Evolutionary conservation across 2,888 invertebrate genomes (phyloP).

Genomic region (Pyralis farinalis): DNA sequence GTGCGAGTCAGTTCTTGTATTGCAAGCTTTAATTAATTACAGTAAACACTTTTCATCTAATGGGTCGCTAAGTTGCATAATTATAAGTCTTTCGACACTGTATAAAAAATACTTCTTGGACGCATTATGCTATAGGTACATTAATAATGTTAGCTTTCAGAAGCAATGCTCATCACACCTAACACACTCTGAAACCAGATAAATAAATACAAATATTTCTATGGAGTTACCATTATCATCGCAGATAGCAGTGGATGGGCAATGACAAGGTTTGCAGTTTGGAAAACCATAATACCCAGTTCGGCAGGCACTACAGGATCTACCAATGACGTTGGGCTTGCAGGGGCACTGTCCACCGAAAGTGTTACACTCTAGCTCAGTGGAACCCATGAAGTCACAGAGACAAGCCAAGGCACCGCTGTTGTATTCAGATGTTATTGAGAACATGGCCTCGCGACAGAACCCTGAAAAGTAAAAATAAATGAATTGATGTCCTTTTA

Average conservation of each 20-base stretch:
- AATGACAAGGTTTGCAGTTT: conserved; percentile 93
- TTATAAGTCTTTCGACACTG: too few relatives aligned
- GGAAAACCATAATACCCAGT: conserved; percentile 98
- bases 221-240: conserved; percentile 85
- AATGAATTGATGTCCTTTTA: too few relatives aligned
- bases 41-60: too few relatives aligned
- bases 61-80: too few relatives aligned
- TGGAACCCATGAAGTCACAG: conserved; percentile 94
- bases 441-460: conserved; percentile 95
- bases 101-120: too few relatives aligned
- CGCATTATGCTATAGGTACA: too few relatives aligned
- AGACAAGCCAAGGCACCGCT: conserved; percentile 94
- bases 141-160: too few relatives aligned
- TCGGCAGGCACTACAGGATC: conserved; percentile 91
- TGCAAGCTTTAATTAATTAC: too few relatives aligned
- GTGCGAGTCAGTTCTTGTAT: too few relatives aligned
- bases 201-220: too few relatives aligned
- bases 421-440: conserved; percentile 97
- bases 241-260: conserved; percentile 91
- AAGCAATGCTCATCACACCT: too few relatives aligned
- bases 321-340: conserved; percentile 94
- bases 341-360: conserved; percentile 99
- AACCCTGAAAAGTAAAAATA: conserved; percentile 82
- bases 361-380: conserved; percentile 90
- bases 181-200: too few relatives aligned